Conservation (phyloP, 2,797 vertebrate species). For the Miichthys miiuy region DNA sequence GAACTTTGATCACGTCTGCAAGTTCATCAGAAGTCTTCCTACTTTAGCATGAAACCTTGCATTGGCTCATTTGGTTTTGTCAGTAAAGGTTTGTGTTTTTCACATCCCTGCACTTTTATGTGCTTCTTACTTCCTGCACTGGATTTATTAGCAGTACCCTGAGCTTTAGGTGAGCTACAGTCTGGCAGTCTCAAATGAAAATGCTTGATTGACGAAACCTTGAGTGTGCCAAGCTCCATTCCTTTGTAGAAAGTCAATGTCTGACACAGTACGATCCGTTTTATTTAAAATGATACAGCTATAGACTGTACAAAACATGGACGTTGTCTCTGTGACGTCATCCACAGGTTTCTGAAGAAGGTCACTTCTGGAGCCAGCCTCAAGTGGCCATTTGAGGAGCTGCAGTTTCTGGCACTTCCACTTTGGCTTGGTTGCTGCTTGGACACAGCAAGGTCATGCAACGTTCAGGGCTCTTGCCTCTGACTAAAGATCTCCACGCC, state of each 20-base stretch:
- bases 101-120: not conserved
- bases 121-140: not conserved
- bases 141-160: not conserved
- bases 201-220: not conserved
- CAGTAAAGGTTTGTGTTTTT: not conserved
- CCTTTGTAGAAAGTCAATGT: not conserved
- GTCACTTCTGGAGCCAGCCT: too few relatives aligned
- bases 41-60: not conserved
- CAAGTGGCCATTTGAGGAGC: too few relatives aligned
- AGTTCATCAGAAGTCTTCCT: not conserved
- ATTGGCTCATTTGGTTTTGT: not conserved
- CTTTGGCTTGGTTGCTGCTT: too few relatives aligned
- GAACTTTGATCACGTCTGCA: not conserved
- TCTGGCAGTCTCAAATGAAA: not conserved
- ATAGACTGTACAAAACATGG: too few relatives aligned
- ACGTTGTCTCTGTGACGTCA: too few relatives aligned
- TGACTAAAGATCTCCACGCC: not conserved
- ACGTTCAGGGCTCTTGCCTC: not conserved
- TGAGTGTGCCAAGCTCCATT: not conserved
- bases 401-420: too few relatives aligned
- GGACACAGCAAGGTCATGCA: not conserved
- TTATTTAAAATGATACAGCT: too few relatives aligned
- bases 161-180: too few relatives aligned
- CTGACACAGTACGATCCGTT: too few relatives aligned
- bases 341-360: too few relatives aligned